Base-by-base conservation (phyloP, 2,888 invertebrate species). In the Gonocerus acuteangulatus region DNA sequence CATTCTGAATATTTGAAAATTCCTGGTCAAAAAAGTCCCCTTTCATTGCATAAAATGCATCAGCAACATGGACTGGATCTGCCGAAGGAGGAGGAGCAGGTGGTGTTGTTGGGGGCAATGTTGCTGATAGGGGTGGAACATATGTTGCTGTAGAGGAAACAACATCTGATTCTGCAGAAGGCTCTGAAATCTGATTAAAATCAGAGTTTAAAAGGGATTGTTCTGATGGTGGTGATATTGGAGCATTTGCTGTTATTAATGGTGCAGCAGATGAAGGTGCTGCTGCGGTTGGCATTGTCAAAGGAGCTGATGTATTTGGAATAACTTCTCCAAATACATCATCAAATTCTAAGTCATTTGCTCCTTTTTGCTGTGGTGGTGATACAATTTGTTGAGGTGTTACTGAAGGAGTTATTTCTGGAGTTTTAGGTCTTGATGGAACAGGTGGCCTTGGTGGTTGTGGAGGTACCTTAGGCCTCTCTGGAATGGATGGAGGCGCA, bases 401-500 rank as follows among this genome's bases (percentile, higher is more conserved):
- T 3, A 27, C 45, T 1, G 56, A 56, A 4, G 56, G 56, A 7
- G 56, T 45, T 6, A 56, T 45, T 32, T 34, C 45, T 13, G 56
- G 56, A 9, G 44, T 56, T 32, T 60, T 60, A 2, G 64, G 61
- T 6, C 54, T 47, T 21, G 47, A 27, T 13, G 69, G 68, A 9
- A 70, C 65, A 60, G 69, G 69, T 51, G 71, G 69, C 48, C 70
- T 68, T 54, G 69, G 67, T 23, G 65, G 65, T 34, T 61, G 66
- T 7, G 62, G 65, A 13, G 68, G 68, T 11, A 62, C 21, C 62
- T 63, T 67, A 22, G 67, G 68, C 49, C 66, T 44, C 49, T 66
- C 63, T 1, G 68, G 67, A 49, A 67, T 59, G 32, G 75, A 76
- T 44, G 78, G 79, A 27, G 71, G 72, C 22, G 75, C 74, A 27